Evolutionary conservation across 2,797 vertebrate genomes (phyloP).

Genomic region (Sitta carolinensis): DNA sequence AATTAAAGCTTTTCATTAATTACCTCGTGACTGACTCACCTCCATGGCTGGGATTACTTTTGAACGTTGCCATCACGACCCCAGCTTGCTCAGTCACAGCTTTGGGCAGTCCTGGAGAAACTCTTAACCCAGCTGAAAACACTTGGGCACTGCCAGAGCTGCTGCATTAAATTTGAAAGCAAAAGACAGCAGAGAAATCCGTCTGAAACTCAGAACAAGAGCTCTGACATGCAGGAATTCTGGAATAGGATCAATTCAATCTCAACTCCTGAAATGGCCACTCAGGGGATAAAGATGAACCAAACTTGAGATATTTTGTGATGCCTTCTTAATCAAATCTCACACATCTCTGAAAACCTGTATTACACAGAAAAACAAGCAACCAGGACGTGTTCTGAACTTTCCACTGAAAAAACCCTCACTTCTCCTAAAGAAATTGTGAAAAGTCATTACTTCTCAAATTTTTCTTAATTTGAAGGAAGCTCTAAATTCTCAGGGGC

Average conservation of each 20-base stretch:
- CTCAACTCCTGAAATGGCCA: background rate
- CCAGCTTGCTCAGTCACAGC: background rate
- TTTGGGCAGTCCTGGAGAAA: background rate
- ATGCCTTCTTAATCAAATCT: background rate
- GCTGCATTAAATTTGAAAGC: background rate
- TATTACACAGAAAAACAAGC: background rate
- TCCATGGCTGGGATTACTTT: background rate
- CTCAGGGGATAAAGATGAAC: background rate
- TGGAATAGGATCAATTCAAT: background rate
- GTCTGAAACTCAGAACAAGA: background rate
- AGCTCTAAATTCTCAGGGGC: background rate
- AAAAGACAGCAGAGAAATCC: background rate
- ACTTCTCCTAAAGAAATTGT: background rate
- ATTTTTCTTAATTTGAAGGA: background rate
- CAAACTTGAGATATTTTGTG: background rate
- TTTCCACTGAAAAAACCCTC: background rate
- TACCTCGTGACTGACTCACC: rapidly evolving
- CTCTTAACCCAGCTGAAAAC: background rate
- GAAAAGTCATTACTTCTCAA: background rate
- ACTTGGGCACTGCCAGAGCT: background rate
- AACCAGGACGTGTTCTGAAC: background rate
- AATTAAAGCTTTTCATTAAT: background rate
- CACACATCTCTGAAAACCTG: background rate
- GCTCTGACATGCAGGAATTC: background rate
- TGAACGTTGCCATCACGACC: background rate